A percentile compares a stretch with the other conserved stretches of the same genome.
Evolutionary conservation across 2,797 vertebrate species (phyloP).

Genomic region (Glyptemys insculpta): DNA sequence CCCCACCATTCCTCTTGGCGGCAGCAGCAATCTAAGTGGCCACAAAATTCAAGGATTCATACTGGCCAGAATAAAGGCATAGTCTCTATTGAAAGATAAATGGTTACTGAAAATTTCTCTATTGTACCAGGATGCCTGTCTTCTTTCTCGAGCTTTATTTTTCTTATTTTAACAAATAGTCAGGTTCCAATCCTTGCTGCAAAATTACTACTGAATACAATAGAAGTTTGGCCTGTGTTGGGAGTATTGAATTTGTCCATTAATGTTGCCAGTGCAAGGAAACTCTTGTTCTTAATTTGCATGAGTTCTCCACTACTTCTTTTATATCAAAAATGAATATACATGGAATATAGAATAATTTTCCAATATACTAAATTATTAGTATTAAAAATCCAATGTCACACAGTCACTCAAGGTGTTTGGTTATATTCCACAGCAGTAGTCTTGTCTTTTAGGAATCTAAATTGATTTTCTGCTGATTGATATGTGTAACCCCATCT

Average conservation of each 20-base stretch:
- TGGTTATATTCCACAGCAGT: slow-evolving; percentile 41
- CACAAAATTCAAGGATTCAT: neutral
- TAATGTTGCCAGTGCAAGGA: slow-evolving; percentile 18
- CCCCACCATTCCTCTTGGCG: neutral
- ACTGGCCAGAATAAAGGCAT: neutral
- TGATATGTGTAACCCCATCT: slow-evolving; percentile 44
- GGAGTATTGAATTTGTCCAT: slow-evolving; percentile 17
- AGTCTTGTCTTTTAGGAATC: slow-evolving; percentile 56
- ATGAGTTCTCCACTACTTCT: slow-evolving; percentile 13
- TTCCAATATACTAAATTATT: slow-evolving; percentile 31
- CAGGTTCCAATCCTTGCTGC: neutral
- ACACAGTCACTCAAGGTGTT: neutral
- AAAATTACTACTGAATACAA: neutral
- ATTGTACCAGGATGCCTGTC: neutral
- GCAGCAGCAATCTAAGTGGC: neutral
- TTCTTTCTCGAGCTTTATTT: neutral
- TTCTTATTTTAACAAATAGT: neutral
- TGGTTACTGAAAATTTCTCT: neutral
- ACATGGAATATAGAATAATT: slow-evolving; percentile 42
- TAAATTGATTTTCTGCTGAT: slow-evolving; percentile 50
- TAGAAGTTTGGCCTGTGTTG: neutral
- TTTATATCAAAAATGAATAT: slow-evolving; percentile 40
- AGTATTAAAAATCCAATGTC: slow-evolving; percentile 49
- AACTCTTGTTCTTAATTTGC: neutral
- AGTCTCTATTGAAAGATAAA: neutral